These are phyloP conservation scores for Melieria omissa DNA, from an alignment of 2,888 invertebrate genomes.

Conservation along the genomic window DNA sequence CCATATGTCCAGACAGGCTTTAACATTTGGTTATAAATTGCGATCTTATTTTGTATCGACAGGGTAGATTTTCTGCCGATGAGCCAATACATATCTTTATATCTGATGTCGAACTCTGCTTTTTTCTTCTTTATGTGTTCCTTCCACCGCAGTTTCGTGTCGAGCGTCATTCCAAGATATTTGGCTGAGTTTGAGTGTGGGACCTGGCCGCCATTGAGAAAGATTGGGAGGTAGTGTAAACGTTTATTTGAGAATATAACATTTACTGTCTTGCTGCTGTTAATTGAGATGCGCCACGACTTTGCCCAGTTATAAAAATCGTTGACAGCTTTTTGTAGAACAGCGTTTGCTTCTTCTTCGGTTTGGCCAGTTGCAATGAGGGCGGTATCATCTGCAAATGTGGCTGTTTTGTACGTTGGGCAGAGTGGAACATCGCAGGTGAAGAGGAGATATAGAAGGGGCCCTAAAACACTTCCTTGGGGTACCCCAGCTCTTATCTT, in stretches of 20 bases:
- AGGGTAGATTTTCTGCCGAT: too few relatives aligned
- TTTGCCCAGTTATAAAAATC: background rate
- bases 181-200: background rate
- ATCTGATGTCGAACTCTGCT: too few relatives aligned
- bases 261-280: background rate
- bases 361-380: background rate
- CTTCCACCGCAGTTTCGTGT: too few relatives aligned
- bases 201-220: background rate
- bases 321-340: background rate
- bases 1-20: slow-evolving; percentile 22
- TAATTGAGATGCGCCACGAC: background rate
- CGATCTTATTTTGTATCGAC: too few relatives aligned
- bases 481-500: slow-evolving; percentile 8
- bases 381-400: slow-evolving; percentile 5
- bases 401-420: background rate
- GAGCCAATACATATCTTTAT: too few relatives aligned
- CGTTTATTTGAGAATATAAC: background rate
- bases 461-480: slow-evolving; percentile 5
- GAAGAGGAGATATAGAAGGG: slow-evolving; percentile 1
- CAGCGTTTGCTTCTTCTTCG: background rate
- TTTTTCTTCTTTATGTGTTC: too few relatives aligned
- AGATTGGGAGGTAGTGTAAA: background rate
- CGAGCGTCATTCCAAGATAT: background rate
- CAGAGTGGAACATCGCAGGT: background rate
- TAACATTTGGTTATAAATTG: slow-evolving; percentile 18